Conservation (phyloP, 2,113 vertebrate genomes). For the Ancistrus triradiatus region DNA sequence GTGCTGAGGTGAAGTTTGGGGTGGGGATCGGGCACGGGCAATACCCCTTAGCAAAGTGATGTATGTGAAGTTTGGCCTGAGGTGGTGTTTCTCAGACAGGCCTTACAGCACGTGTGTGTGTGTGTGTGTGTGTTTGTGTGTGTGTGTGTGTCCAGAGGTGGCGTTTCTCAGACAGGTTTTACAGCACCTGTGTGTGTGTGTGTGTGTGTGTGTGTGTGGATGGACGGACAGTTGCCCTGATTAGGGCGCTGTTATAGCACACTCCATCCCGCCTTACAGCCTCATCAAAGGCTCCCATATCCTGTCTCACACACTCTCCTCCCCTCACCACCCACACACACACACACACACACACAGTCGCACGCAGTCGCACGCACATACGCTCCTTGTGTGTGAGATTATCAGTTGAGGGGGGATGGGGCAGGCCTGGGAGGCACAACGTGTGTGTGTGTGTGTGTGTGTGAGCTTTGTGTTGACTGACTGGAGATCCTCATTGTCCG, state of each 20-base stretch:
- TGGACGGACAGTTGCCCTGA: slow-evolving; percentile 38
- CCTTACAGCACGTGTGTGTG: slow-evolving; percentile 25
- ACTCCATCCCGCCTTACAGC: slow-evolving; percentile 72
- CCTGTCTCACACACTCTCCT: slow-evolving; percentile 77
- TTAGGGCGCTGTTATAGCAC: slow-evolving; percentile 61
- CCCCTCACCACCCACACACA: slow-evolving; percentile 49
- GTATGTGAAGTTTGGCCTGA: no score
- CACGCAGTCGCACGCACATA: slow-evolving; percentile 6
- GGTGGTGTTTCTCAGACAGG: slow-evolving; percentile 28
- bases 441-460: slow-evolving; percentile 60
- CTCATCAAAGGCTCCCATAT: slow-evolving; percentile 92
- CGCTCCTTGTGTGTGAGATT: slow-evolving; percentile 26
- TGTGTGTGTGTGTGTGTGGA: slow-evolving; percentile 12
- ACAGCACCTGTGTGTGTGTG: slow-evolving; percentile 16
- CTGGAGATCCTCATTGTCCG: slow-evolving; percentile 90
- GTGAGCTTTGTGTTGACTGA: slow-evolving; percentile 85
- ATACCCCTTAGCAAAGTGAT: no score
- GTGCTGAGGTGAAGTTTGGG: no score
- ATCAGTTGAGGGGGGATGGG: slow-evolving; percentile 31
- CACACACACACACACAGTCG: slow-evolving; percentile 9
- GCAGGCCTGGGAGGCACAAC: slow-evolving; percentile 46
- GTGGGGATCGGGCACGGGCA: no score
- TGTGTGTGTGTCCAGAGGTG: no score
- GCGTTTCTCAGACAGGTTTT: slow-evolving; percentile 32
- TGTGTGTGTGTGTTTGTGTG: slow-evolving; percentile 12